These are phyloP conservation scores for Amphimedon queenslandica DNA, from an alignment of 37 sponge, comb jelly and placozoan genomes.

Conservation along the genomic window DNA sequence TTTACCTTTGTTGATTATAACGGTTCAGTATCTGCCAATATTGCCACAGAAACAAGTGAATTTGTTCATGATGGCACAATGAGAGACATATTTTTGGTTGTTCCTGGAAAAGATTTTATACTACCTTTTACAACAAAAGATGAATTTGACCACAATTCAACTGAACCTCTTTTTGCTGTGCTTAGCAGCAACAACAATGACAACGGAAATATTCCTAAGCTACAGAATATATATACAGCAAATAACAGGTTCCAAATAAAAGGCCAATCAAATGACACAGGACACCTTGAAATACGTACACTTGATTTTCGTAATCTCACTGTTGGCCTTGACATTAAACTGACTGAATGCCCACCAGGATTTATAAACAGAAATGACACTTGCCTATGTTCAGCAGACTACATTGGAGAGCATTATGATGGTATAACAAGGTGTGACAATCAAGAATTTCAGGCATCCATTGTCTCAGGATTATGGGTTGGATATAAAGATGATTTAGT, in stretches of 20 bases:
- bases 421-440: slow-evolving; percentile 17
- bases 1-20: neutral
- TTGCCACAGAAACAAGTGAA: neutral
- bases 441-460: neutral
- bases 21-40: neutral
- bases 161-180: neutral
- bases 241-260: neutral
- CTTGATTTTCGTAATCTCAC: neutral
- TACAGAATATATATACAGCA: neutral
- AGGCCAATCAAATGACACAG: neutral
- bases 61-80: neutral
- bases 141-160: neutral
- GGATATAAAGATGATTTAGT: slow-evolving; percentile 2
- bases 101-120: neutral
- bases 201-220: neutral
- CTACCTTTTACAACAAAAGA: neutral
- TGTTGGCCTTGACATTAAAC: neutral
- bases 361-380: neutral
- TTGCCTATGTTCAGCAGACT: slow-evolving; percentile 12
- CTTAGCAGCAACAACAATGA: neutral
- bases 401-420: neutral
- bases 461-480: slow-evolving; percentile 37
- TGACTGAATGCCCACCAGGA: slow-evolving; percentile 29
- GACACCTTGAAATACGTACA: neutral
- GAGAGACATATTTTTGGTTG: neutral